Evolutionary conservation across 2,113 vertebrate species (phyloP).

Genomic region (Apus apus): DNA sequence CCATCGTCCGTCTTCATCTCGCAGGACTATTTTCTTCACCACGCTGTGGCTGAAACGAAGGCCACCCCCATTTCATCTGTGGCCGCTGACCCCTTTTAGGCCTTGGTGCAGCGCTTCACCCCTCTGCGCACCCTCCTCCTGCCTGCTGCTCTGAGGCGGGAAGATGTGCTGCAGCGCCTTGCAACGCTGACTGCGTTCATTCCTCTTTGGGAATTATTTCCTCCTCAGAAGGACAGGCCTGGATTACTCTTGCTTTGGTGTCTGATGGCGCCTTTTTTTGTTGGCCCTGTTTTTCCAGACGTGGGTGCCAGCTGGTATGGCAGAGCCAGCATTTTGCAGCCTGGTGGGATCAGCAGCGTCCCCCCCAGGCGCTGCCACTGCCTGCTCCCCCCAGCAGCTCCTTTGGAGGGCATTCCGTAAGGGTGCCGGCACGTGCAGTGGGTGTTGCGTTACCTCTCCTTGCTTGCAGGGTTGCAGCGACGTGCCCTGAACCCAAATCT

Average conservation of each 20-base stretch:
- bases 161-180: background rate
- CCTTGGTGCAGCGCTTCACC: fast-evolving
- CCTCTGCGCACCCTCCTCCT: fast-evolving
- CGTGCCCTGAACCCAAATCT: background rate
- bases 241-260: background rate
- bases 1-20: fast-evolving
- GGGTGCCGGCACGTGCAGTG: background rate
- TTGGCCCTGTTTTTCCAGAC: background rate
- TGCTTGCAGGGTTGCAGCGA: background rate
- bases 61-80: background rate
- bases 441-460: fast-evolving
- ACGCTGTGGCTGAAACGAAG: background rate
- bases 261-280: background rate
- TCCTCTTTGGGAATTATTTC: background rate
- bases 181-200: background rate
- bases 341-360: background rate
- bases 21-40: background rate
- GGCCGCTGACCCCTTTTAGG: background rate
- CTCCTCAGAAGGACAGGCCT: background rate
- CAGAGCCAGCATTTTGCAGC: background rate
- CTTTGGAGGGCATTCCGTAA: background rate
- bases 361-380: fast-evolving
- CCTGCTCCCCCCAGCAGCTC: fast-evolving
- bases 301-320: fast-evolving
- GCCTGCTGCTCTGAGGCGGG: fast-evolving